Evolutionary conservation across 2,888 invertebrate genomes (phyloP).

Genomic region (Acleris sparsana): DNA sequence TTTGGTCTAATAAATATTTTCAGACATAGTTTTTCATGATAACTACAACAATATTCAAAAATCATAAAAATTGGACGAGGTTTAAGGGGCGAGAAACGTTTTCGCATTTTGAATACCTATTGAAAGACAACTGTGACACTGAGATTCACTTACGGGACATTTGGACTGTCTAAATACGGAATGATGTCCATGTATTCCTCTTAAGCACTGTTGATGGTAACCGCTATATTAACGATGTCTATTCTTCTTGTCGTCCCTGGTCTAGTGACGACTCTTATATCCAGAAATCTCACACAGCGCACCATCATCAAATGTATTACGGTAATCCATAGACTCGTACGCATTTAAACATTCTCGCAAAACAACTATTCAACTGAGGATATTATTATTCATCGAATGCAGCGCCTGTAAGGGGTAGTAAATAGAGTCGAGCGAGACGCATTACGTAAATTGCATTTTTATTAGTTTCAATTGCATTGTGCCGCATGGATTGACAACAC

Average conservation of each 20-base stretch:
- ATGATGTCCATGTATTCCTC: too few species aligned
- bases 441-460: conserved; percentile 74
- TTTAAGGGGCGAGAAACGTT: too few species aligned
- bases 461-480: conserved; percentile 65
- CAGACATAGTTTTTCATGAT: too few species aligned
- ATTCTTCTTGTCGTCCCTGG: background rate
- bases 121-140: too few species aligned
- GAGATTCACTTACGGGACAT: too few species aligned
- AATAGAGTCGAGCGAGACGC: conserved; percentile 62
- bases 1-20: too few species aligned
- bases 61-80: too few species aligned
- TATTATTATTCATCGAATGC: conserved; percentile 74
- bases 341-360: conserved; percentile 49
- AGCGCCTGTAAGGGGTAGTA: conserved; percentile 42
- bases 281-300: background rate
- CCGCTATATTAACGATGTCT: background rate
- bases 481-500: conserved; percentile 42
- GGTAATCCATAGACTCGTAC: conserved; percentile 3
- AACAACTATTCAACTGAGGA: conserved; percentile 58
- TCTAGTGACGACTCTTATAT: background rate
- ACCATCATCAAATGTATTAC: conserved; percentile 6
- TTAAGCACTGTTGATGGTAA: background rate
- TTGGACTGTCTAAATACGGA: too few species aligned
- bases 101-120: too few species aligned
- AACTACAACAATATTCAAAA: too few species aligned